These are phyloP conservation scores for Nannoperca australis DNA, from an alignment of 2,797 vertebrate genomes.

Conservation along the genomic window DNA sequence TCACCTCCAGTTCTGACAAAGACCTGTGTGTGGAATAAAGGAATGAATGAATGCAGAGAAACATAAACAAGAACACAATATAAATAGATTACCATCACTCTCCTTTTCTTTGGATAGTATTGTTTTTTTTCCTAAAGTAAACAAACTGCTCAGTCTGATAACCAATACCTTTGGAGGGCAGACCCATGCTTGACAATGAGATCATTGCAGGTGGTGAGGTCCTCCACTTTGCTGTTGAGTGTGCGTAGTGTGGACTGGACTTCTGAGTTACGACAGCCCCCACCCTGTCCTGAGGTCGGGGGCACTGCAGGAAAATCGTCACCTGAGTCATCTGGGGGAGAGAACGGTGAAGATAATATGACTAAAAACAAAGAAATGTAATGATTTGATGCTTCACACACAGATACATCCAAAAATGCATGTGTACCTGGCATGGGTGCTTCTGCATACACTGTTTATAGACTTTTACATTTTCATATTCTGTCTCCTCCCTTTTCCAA, in stretches of 20 bases:
- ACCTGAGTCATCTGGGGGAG: slow-evolving; percentile 91
- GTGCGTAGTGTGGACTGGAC: slow-evolving; percentile 93
- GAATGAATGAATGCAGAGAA: background rate
- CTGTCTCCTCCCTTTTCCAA: background rate
- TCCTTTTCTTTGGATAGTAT: background rate
- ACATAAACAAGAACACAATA: background rate
- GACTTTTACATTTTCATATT: background rate
- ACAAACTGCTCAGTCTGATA: background rate
- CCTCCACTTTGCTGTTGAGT: slow-evolving; percentile 94
- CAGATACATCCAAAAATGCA: background rate
- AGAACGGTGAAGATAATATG: background rate
- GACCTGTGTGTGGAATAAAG: slow-evolving; percentile 85
- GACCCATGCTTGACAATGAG: slow-evolving; percentile 97
- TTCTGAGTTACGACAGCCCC: slow-evolving; percentile 89
- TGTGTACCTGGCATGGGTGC: background rate
- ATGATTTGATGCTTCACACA: background rate
- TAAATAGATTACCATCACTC: background rate
- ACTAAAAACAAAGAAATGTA: slow-evolving; percentile 2
- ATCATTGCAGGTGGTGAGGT: slow-evolving; percentile 96
- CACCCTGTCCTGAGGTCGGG: slow-evolving; percentile 81
- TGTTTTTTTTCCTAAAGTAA: background rate
- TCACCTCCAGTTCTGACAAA: slow-evolving; percentile 93
- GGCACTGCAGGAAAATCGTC: slow-evolving; percentile 90
- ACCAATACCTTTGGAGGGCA: slow-evolving; percentile 89
- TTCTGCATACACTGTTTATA: background rate